Base-by-base conservation (phyloP, 1,140 invertebrate genomes). In the Leptinotarsa defecta region DNA sequence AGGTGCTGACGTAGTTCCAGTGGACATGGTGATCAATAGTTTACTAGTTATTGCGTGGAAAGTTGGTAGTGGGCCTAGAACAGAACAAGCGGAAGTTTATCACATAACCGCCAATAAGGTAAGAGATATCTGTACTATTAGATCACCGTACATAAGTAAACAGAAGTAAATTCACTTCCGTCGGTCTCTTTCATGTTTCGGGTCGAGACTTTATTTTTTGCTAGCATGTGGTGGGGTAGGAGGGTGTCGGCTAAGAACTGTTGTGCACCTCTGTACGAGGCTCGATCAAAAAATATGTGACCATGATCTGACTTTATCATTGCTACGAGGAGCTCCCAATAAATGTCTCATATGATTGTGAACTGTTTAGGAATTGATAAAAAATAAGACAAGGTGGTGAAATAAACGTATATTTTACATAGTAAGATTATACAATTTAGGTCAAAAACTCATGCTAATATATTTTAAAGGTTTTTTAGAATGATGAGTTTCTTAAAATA, bases 11-110 rank as follows among this genome's bases (percentile, higher is more conserved):
- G 88, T 95, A 0, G 90, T 96, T 22, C 94, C 95, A 0, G 94
- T 96, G 0, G 95, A 96, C 84, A 88, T 93, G 49, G 91, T 92
- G 1, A 92, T 92, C 20, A 96, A 95, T 82, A 90, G 91, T 19
- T 90, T 96, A 78, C 92, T 96, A 70, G 87, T 93, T 3, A 88
- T 92, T 11, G 94, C 92, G 2, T 94, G 92, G 87, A 87, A 91
- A 82, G 88, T 89, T 27, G 88, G 89, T n/a, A 83, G 27, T 15
- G 20, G 69, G 48, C 73, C 71, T 3, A 71, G 48, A 17, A 70
- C 75, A 48, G 87, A 68, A 85, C 87, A 76, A 68, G 70, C 48
- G 48, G 79, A 87, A 82, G 77, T 77, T 24, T 79, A 76, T 68
- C 72, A 81, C 67, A 75, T 82, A 13, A 78, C 78, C n/a, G 73